These are phyloP conservation scores for Prionailurus viverrinus DNA, from an alignment of 2,113 vertebrate species.

Conservation along the genomic window DNA sequence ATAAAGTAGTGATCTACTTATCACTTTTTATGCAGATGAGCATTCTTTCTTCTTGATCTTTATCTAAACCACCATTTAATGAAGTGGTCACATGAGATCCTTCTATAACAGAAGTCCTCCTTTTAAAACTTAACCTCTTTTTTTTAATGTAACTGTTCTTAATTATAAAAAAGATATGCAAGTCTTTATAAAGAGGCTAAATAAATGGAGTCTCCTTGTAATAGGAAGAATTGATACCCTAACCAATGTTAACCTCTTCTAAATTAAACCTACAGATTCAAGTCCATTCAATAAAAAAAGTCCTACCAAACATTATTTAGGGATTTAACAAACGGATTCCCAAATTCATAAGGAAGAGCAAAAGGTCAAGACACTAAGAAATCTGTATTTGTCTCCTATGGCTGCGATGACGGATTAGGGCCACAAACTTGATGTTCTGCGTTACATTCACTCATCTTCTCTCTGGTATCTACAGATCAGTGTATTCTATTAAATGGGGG, in stretches of 20 bases:
- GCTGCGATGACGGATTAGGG: not conserved
- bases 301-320: slow-evolving; percentile 6
- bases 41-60: slow-evolving; percentile 33
- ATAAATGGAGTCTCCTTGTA: not conserved
- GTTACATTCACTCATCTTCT: not conserved
- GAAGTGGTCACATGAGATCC: not conserved
- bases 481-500: not conserved
- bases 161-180: not conserved
- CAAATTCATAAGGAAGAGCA: not conserved
- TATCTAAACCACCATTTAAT: not conserved
- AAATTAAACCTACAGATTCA: not conserved
- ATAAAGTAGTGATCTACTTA: not conserved
- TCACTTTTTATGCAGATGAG: slow-evolving; percentile 10
- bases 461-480: not conserved
- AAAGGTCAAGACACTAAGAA: slow-evolving; percentile 5
- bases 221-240: not conserved
- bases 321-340: slow-evolving; percentile 10
- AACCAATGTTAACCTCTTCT: not conserved
- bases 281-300: not conserved
- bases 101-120: not conserved
- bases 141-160: slow-evolving; percentile 6
- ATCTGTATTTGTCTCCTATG: not conserved
- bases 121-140: not conserved
- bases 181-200: slow-evolving; percentile 35
- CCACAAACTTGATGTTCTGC: not conserved